Percentiles rank a stretch among this genome's conserved stretches.
These are phyloP conservation scores for Protobothrops mucrosquamatus DNA, from an alignment of 2,113 vertebrate genomes.

Conservation along the genomic window DNA sequence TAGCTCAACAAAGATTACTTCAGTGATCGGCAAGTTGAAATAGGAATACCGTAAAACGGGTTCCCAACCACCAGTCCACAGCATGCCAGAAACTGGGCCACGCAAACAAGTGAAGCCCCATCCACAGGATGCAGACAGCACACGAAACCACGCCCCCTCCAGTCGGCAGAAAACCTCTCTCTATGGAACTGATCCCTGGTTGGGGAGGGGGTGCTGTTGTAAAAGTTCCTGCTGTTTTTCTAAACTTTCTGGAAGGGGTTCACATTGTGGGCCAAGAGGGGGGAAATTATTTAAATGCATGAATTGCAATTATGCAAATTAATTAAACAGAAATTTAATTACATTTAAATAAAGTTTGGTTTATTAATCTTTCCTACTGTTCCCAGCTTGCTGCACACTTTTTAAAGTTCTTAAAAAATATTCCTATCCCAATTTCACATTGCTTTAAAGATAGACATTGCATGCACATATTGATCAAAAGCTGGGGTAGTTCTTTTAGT, in stretches of 20 bases:
- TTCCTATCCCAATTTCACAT: background rate
- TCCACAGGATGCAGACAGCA: no score
- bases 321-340: background rate
- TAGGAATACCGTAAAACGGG: background rate
- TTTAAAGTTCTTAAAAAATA: background rate
- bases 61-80: no score
- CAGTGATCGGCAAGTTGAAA: background rate
- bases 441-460: background rate
- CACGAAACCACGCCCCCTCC: no score
- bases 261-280: background rate
- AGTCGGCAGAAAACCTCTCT: no score
- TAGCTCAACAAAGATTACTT: background rate
- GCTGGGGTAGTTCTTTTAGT: background rate
- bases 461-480: background rate
- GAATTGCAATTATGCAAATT: background rate
- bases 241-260: background rate
- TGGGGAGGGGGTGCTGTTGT: background rate
- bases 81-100: no score
- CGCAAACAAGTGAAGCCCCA: no score
- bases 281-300: background rate
- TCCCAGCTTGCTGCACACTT: background rate
- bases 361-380: background rate
- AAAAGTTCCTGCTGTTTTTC: background rate
- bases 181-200: no score
- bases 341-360: background rate